phyloP scores from a whole-genome alignment of 2,113 vertebrate species.

The Pholis gunnellus region DNA sequence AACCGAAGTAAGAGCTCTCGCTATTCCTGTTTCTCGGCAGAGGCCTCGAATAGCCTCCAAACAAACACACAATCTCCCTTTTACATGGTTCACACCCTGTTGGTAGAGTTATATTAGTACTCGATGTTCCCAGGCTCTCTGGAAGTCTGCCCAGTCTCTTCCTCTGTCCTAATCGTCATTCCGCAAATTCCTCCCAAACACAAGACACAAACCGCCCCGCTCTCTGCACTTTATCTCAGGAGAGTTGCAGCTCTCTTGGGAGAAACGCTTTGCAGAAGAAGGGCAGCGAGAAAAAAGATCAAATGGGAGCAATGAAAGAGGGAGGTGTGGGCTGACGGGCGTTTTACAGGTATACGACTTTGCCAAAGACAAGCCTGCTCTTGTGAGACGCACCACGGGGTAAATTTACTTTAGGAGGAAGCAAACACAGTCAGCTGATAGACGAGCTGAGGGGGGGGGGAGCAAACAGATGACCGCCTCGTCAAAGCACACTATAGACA shows the following conservation, averaged over 20 bases:
- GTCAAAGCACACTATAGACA: neutral
- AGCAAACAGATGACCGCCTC: conserved; percentile 7
- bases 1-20: conserved; percentile 30
- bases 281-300: neutral
- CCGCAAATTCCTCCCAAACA: conserved; percentile 42
- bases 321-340: neutral
- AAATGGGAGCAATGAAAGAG: conserved; percentile 19
- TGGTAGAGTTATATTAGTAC: conserved; percentile 29
- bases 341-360: conserved; percentile 53
- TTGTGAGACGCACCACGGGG: conserved; percentile 38
- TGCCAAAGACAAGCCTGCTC: conserved; percentile 59
- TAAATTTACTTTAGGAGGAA: conserved; percentile 64
- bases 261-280: neutral
- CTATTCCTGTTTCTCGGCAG: conserved; percentile 49
- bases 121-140: conserved; percentile 23
- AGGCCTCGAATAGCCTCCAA: conserved; percentile 25
- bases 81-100: conserved; percentile 3
- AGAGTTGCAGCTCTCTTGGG: neutral
- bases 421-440: conserved; percentile 63
- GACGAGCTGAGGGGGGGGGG: neutral
- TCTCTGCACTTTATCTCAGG: neutral
- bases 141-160: neutral
- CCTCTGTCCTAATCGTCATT: conserved; percentile 39
- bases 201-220: neutral
- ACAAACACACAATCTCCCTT: conserved; percentile 12